These are phyloP conservation scores for Dione juno DNA, from an alignment of 2,888 invertebrate species.

Conservation along the genomic window DNA sequence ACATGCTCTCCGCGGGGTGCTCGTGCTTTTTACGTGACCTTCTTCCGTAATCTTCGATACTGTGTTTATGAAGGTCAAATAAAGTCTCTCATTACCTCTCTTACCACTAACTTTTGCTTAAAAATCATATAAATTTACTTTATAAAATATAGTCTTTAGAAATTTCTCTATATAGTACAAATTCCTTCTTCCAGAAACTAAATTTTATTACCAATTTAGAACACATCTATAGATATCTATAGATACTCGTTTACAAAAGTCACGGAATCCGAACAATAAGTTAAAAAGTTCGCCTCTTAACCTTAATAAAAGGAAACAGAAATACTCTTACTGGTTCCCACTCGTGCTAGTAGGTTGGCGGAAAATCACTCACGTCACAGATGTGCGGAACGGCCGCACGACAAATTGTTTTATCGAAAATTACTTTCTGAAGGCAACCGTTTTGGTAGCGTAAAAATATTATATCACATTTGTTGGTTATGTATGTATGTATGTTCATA, in stretches of 20 bases:
- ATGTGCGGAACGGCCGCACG: constrained; percentile 74
- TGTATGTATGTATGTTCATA: not conserved
- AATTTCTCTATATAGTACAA: not conserved
- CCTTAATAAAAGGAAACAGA: constrained; percentile 46
- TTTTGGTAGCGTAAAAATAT: constrained; percentile 35
- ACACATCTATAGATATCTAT: not conserved
- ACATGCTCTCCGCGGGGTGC: too few species aligned
- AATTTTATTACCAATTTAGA: not conserved
- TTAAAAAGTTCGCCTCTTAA: constrained; percentile 30
- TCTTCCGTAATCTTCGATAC: too few species aligned
- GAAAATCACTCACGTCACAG: constrained; percentile 59
- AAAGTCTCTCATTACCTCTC: too few species aligned
- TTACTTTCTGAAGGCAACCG: constrained; percentile 63
- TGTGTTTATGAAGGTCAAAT: too few species aligned
- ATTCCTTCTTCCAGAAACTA: not conserved
- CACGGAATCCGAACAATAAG: constrained; percentile 12
- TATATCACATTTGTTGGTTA: constrained; percentile 11
- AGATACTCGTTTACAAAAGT: not conserved
- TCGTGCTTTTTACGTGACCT: too few species aligned
- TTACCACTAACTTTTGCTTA: too few species aligned
- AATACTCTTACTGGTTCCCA: constrained; percentile 23
- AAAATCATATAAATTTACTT: too few species aligned
- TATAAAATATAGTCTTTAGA: too few species aligned
- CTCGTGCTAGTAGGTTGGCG: constrained; percentile 34
- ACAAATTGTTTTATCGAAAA: constrained; percentile 83